Evolutionary conservation across 2,888 invertebrate genomes (phyloP).

Genomic region (Epistrophella euchroma): DNA sequence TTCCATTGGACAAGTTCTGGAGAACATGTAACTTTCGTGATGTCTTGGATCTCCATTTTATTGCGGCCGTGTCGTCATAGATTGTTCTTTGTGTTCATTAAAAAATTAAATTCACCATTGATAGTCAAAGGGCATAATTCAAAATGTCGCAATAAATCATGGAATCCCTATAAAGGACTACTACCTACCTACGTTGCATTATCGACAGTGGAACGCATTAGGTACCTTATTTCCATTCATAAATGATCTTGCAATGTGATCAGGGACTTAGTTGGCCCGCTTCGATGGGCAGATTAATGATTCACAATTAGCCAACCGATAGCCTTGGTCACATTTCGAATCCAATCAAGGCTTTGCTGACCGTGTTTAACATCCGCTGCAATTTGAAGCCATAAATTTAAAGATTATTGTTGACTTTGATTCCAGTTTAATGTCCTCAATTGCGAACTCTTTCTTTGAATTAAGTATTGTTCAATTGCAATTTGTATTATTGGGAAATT

Average conservation of each 20-base stretch:
- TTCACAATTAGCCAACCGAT: constrained; percentile 70
- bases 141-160: constrained; percentile 57
- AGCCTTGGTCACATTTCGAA: constrained; percentile 61
- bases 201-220: constrained; percentile 25
- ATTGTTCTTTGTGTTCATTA: constrained; percentile 52
- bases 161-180: constrained; percentile 35
- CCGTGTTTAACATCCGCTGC: constrained; percentile 5
- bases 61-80: constrained; percentile 6
- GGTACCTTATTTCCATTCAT: constrained; percentile 12
- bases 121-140: not conserved
- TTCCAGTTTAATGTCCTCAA: constrained; percentile 73
- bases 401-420: constrained; percentile 75
- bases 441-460: constrained; percentile 41
- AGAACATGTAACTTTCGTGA: constrained; percentile 66
- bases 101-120: constrained; percentile 20
- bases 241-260: constrained; percentile 57
- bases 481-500: constrained; percentile 50
- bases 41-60: constrained; percentile 19
- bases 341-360: constrained; percentile 46
- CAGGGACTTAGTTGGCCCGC: constrained; percentile 20
- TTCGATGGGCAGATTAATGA: constrained; percentile 73
- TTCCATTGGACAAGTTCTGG: constrained; percentile 49
- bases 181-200: not conserved
- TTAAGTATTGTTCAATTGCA: constrained; percentile 68
- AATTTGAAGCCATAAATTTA: constrained; percentile 66